phyloP scores from a whole-genome alignment of 1,140 invertebrate species.

The Drosophila watanabei region DNA sequence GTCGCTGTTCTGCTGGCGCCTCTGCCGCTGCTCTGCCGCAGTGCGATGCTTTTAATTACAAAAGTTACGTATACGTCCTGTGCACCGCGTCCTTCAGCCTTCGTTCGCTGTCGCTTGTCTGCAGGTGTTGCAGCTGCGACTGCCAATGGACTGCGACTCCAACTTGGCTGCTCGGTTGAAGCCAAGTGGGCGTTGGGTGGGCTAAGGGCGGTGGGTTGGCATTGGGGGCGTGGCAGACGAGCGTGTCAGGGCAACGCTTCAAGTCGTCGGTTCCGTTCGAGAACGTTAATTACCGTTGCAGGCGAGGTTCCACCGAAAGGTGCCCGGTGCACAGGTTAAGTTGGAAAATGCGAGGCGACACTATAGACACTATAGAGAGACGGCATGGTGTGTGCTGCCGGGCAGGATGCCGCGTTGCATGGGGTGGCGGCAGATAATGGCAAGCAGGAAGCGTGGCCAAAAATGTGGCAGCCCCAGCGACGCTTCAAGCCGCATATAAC shows the following conservation, averaged over 20 bases:
- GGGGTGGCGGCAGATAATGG: constrained; percentile 54
- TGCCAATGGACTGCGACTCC: constrained; percentile 56
- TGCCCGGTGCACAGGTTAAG: constrained; percentile 13
- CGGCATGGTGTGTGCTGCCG: constrained; percentile 8
- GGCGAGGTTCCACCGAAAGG: constrained; percentile 34
- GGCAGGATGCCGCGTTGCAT: constrained; percentile 27
- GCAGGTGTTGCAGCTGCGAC: constrained; percentile 77
- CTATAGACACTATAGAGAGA: constrained; percentile 19
- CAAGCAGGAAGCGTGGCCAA: constrained; percentile 71
- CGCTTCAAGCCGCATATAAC: constrained; percentile 57
- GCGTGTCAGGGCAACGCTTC: constrained; percentile 60
- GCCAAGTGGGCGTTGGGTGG: constrained; percentile 2
- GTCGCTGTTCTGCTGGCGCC: constrained; percentile 22
- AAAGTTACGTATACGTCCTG: constrained; percentile 81
- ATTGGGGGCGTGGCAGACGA: constrained; percentile 25
- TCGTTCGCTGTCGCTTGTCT: constrained; percentile 50
- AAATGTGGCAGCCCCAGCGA: constrained; percentile 56
- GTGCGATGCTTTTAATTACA: constrained; percentile 81
- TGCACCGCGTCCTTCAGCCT: constrained; percentile 43
- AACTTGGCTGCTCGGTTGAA: constrained; percentile 35
- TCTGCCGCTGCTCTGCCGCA: constrained; percentile 64
- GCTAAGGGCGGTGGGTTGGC: too few relatives aligned
- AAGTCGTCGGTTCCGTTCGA: constrained; percentile 81
- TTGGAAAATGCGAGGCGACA: constrained; percentile 14
- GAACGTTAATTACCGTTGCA: constrained; percentile 79